Evolutionary conservation across 1,140 invertebrate species (phyloP), one percentile per base, ranked within the genome.

Genomic region (Procambarus virginalis): DNA sequence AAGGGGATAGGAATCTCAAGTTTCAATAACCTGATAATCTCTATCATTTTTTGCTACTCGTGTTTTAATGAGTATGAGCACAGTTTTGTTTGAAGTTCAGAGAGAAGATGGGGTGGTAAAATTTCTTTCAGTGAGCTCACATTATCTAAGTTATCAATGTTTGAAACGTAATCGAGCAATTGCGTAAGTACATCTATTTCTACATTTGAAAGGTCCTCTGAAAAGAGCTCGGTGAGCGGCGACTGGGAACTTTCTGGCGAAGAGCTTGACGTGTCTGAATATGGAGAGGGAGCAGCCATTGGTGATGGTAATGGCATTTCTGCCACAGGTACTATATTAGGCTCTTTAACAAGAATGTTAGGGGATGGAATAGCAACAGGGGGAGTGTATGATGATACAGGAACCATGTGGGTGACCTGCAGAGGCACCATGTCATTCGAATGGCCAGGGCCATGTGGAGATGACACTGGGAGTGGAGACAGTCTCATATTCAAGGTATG

Each of bases 171-270:
- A 22, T 85, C 89, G 1, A 90, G 77, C 17, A 90, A 60, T 78
- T 90, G 89, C n/a, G 83, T 90, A 45, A 90, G 70, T 4, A 90
- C 89, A 22, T 85, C 83, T 46, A 90, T 90, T 73, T 90, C 89
- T 34, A 90, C 84, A 60, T 90, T 80, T 51, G 89, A 85, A 9
- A 90, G 75, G 12, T 90, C 83, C 55, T 90, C 89, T 9, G 89
- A 73, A 48, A 90, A 85, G 20, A 90, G 76, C 48, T 90, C 89
- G 20, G 76, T 70, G 9, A 85, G 48, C 1, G 89, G 83, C 6
- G 89, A 90, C 78, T 90, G 89, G 49, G 89, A 90, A 49, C 84
- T 86, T 60, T 90, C 89, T 12, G 89, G 84, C 17, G 89, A 90
- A 2, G 89, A 90, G 58, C 14, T 86, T 9, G 89, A 90, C 8